These are phyloP conservation scores for Cyphomyrus plagiostoma DNA, from an alignment of 2,113 vertebrate species.

Conservation along the genomic window DNA sequence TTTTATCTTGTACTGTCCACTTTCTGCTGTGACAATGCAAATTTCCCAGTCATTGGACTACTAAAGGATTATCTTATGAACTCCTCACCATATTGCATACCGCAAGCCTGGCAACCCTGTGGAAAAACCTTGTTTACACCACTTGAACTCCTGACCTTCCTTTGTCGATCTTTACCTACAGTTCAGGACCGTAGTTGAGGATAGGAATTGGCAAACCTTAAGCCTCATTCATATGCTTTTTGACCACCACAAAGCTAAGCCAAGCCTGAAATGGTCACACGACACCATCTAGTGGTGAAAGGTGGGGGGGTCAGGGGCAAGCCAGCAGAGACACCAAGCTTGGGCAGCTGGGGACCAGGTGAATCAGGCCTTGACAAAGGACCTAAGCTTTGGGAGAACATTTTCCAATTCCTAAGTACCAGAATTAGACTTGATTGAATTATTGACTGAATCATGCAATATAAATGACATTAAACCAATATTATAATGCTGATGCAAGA, in stretches of 20 bases:
- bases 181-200: background rate
- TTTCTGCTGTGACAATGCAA: too few relatives aligned
- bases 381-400: background rate
- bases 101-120: background rate
- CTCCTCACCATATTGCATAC: background rate
- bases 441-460: background rate
- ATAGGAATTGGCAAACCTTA: background rate
- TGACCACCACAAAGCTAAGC: background rate
- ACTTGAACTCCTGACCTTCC: background rate
- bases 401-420: background rate
- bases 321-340: background rate
- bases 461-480: background rate
- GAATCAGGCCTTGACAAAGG: background rate
- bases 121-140: background rate
- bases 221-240: background rate
- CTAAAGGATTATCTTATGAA: too few relatives aligned
- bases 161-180: background rate
- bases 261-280: background rate
- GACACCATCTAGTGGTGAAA: background rate
- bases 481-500: background rate
- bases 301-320: background rate
- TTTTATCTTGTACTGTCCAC: too few relatives aligned
- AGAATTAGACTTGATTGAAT: background rate
- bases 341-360: background rate
- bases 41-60: too few relatives aligned